Evolutionary conservation across 1,140 invertebrate genomes (phyloP), one percentile per base, ranked within the genome.

Genomic region (Apis dorsata): DNA sequence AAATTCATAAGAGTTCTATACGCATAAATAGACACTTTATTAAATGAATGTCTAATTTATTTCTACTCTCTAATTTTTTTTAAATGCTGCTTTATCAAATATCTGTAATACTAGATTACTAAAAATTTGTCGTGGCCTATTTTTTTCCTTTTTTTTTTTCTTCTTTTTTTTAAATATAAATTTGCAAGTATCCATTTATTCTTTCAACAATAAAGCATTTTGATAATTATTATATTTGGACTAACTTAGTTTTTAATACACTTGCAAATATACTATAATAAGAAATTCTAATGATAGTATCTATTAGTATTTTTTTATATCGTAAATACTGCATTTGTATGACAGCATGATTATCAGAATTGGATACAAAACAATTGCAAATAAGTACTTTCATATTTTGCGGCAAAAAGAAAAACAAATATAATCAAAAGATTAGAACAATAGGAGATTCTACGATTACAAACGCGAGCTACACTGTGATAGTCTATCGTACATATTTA

Each of bases 1-100:
- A 83, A 87, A 77, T 85, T 86, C 84, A 86, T 86, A 73, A 85
- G 84, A 86, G 79, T 81, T 89, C 90, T 89, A 82, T 86, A 89
- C 78, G 84, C 88, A 85, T 86, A 89, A 91, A 91, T 91, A 90
- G 89, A 88, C 90, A 89, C 91, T 91, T 92, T 90, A 90, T 90
- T 89, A 90, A 90, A 90, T 81, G 86, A 89, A 90, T 89, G 91
- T 92, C 83, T 91, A 88, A 90, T 91, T 92, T 92, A 90, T 89
- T 91, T 91, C 90, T 84, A 92, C 83, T 92, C 90, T 91, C 88
- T 91, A 86, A 89, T 88, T 90, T 88, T 86, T 89, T 77, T 70
- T 87, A 81, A 34, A 85, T 88, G 81, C 84, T 87, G 81, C 81
- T 90, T 88, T 81, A 83, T 90, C 88, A 73, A 87, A 83, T 85